Evolutionary conservation across 2,797 vertebrate species (phyloP), one percentile per base, ranked within the genome.

Genomic region (Acrocephalus scirpaceus): DNA sequence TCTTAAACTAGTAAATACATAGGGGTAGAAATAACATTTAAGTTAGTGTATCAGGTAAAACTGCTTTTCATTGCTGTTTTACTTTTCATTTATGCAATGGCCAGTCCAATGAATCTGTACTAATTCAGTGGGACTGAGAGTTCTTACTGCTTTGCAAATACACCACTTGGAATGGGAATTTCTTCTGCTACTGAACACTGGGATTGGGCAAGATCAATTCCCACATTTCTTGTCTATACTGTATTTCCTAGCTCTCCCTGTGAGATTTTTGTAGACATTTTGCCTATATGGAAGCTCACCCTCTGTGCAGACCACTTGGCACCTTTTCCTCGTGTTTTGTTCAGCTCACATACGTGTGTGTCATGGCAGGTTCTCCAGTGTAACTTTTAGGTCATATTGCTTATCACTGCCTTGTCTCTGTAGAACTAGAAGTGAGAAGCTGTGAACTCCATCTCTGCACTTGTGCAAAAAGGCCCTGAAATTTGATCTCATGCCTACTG

Each of bases 1-100:
- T 66, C 80, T 79, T 86, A 12, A 64, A 81, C 54, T 75, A 96
- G 29, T 71, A 64, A 96, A 95, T 92, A 70, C 36, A 70, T 20
- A 9, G 45, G 36, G 16, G 51, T 78, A 94, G 75, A 65, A 83
- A 73, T 78, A 92, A 92, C 95, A 75, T 83, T 11, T 36, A 23
- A 40, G 6, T 42, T 44, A 30, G 11, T 10, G 6, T 66, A 22
- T 74, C 23, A 27, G 38, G 21, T 84, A 38, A 86, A 77, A 60
- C 30, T 87, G 5, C 7, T 62, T 90, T 45, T 70, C 26, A 44
- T 38, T 1, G 2, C 8, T 78, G 36, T 79, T 92, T 92, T 91
- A 40, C n/a, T 79, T 73, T 65, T 66, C 86, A 57, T 74, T 58
- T 78, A 11, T 84, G 47, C 73, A 67, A 25, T 83, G 82, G 71